A percentile compares a stretch with the other conserved stretches of the same genome.
Evolutionary conservation across 2,888 invertebrate species (phyloP).

Genomic region (Scelioninae gen. 2): DNA sequence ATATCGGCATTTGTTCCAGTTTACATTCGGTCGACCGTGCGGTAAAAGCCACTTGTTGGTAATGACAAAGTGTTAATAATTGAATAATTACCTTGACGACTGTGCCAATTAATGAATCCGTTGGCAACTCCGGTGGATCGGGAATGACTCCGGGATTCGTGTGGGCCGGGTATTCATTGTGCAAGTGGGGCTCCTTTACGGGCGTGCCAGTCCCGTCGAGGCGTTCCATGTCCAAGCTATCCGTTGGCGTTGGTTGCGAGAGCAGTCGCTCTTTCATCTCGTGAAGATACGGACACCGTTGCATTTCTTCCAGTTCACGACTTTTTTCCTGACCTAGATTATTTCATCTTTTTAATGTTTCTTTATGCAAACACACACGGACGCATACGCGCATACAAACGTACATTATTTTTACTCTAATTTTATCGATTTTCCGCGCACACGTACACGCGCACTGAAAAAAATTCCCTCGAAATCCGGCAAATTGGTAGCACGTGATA

Average conservation of each 20-base stretch:
- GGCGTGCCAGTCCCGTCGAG: constrained; percentile 76
- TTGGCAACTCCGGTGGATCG: constrained; percentile 75
- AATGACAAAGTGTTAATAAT: constrained; percentile 32
- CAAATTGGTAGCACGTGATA: too few relatives aligned
- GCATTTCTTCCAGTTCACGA: constrained; percentile 79
- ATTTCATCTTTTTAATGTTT: too few relatives aligned
- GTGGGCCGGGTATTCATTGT: constrained; percentile 74
- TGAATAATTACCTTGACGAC: constrained; percentile 86
- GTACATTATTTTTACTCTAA: constrained; percentile 26
- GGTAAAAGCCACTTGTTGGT: constrained; percentile 21
- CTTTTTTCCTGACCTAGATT: constrained; percentile 69
- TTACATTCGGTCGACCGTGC: too few relatives aligned
- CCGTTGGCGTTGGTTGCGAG: constrained; percentile 81
- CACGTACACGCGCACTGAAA: too few relatives aligned
- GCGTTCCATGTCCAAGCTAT: constrained; percentile 81
- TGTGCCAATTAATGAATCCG: constrained; percentile 87
- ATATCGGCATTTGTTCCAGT: too few relatives aligned
- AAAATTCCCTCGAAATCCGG: too few relatives aligned
- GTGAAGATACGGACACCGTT: constrained; percentile 93
- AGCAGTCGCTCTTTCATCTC: constrained; percentile 95
- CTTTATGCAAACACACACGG: too few relatives aligned
- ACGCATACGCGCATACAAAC: too few relatives aligned
- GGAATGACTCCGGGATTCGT: constrained; percentile 75
- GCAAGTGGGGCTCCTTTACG: constrained; percentile 75
- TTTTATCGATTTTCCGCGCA: too few relatives aligned